These are phyloP conservation scores for Elachura formosa DNA, from an alignment of 2,113 vertebrate species.

Conservation along the genomic window DNA sequence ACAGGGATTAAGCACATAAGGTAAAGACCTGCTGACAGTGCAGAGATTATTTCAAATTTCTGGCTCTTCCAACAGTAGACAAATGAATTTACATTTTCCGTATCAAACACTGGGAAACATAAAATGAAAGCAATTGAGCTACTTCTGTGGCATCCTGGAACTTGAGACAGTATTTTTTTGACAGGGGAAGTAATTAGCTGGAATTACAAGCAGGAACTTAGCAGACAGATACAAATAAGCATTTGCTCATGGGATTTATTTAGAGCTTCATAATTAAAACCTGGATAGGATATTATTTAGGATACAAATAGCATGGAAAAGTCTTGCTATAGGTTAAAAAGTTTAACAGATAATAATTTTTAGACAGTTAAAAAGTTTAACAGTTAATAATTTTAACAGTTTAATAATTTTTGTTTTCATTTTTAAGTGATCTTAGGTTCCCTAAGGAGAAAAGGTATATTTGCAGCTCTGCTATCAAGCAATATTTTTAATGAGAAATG, in stretches of 20 bases:
- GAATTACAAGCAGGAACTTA: slow-evolving; percentile 41
- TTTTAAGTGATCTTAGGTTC: not conserved
- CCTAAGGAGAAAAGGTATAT: not conserved
- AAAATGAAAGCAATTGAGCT: not conserved
- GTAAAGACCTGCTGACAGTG: slow-evolving; percentile 33
- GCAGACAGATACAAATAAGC: slow-evolving; percentile 16
- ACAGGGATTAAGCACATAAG: slow-evolving; percentile 24
- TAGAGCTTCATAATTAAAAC: slow-evolving; percentile 34
- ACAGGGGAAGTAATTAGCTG: slow-evolving; percentile 59
- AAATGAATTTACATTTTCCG: slow-evolving; percentile 22
- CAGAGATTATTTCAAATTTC: slow-evolving; percentile 49
- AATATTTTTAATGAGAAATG: not conserved
- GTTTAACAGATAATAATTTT: not conserved
- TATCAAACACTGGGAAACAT: not conserved
- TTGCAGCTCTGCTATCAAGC: not conserved
- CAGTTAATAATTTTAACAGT: not conserved
- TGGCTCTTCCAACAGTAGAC: slow-evolving; percentile 17
- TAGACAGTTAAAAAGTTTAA: not conserved
- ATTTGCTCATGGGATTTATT: slow-evolving; percentile 11
- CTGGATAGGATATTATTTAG: not conserved
- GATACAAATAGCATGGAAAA: not conserved
- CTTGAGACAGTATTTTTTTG: slow-evolving; percentile 44
- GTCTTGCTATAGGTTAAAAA: not conserved
- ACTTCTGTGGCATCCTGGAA: not conserved
- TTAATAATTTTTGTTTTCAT: not conserved